Conservation (phyloP, 2,113 vertebrate genomes). For the Montifringilla adamsi region DNA sequence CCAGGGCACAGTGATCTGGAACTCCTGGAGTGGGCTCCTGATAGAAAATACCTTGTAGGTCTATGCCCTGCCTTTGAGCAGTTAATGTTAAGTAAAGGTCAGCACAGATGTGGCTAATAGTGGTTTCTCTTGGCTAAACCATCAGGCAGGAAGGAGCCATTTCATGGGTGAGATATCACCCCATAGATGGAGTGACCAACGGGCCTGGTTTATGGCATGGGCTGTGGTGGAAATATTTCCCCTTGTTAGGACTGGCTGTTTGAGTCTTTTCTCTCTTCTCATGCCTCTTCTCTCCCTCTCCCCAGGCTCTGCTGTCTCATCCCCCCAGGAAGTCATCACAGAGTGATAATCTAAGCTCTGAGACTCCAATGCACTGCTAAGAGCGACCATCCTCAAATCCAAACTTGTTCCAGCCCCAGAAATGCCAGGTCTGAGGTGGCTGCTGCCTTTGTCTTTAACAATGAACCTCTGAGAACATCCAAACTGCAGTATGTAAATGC, state of each 20-base stretch:
- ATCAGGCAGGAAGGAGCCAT: neutral
- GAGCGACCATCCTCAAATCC: neutral
- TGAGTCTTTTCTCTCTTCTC: neutral
- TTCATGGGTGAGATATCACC: neutral
- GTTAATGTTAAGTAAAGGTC: neutral
- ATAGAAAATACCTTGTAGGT: neutral
- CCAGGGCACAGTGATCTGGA: neutral
- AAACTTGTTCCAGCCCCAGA: neutral
- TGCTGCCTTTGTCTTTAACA: neutral
- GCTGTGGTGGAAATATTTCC: neutral
- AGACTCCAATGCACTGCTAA: neutral
- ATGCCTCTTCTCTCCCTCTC: neutral
- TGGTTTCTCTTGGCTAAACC: neutral
- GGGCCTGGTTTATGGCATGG: neutral
- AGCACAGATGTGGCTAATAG: neutral
- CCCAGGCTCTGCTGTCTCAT: accelerated
- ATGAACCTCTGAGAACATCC: neutral
- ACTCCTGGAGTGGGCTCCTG: neutral
- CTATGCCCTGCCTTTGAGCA: neutral
- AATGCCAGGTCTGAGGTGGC: neutral
- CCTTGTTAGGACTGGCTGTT: accelerated
- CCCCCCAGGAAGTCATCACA: neutral
- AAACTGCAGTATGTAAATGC: neutral
- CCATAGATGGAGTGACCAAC: neutral
- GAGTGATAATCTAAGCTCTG: neutral